Percentiles rank a stretch among this genome's conserved stretches.
Conservation (phyloP, 2,113 vertebrate genomes). For the Circaetus gallicus region DNA sequence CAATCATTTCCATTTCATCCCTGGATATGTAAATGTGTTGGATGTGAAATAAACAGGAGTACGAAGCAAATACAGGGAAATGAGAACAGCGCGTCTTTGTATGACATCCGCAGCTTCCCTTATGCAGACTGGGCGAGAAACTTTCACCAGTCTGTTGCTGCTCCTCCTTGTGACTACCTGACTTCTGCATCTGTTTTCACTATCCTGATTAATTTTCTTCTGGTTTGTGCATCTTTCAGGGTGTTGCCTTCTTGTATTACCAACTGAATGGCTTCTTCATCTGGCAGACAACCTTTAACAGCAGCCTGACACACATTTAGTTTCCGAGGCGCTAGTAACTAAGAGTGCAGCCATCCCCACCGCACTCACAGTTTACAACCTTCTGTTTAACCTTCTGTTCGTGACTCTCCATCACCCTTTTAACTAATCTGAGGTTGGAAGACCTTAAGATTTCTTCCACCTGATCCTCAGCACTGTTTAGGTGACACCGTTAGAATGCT, state of each 20-base stretch:
- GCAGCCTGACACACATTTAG: neutral
- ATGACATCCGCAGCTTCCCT: neutral
- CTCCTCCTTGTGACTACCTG: neutral
- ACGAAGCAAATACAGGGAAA: constrained; percentile 49
- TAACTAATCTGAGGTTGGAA: neutral
- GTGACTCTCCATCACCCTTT: neutral
- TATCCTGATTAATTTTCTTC: neutral
- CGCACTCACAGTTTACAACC: accelerated
- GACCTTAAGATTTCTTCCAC: neutral
- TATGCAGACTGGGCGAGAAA: neutral
- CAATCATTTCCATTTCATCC: constrained; percentile 38
- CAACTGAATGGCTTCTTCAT: neutral
- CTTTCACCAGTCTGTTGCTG: neutral
- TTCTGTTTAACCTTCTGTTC: neutral
- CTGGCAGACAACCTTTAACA: neutral
- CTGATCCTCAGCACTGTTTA: neutral
- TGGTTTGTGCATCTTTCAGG: neutral
- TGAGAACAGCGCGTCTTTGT: neutral
- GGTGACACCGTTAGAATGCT: neutral
- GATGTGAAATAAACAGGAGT: constrained; percentile 1
- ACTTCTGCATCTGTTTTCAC: neutral
- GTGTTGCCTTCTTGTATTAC: neutral
- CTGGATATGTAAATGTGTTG: neutral
- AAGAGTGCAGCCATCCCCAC: neutral
- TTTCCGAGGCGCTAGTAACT: neutral